Evolutionary conservation across 2,888 invertebrate genomes (phyloP).

Genomic region (Galeruca laticollis): DNA sequence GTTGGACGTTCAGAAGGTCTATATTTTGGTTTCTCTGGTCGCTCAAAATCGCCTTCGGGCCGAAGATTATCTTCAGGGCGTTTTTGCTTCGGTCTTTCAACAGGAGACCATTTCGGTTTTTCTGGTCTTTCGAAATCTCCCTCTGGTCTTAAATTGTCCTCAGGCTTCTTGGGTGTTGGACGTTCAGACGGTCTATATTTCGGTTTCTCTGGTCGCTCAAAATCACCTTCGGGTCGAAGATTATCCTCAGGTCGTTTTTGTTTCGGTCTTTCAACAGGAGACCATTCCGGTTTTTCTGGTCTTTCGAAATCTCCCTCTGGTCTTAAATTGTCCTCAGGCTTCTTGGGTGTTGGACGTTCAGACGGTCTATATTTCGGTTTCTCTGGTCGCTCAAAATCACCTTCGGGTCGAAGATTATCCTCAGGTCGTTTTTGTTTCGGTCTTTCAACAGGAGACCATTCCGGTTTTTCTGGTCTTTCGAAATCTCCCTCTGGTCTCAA

Average conservation of each 20-base stretch:
- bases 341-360: constrained; percentile 59
- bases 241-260: constrained; percentile 64
- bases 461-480: constrained; percentile 64
- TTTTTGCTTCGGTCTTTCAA: constrained; percentile 66
- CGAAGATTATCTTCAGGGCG: constrained; percentile 68
- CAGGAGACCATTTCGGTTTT: constrained; percentile 65
- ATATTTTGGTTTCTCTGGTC: constrained; percentile 62
- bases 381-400: constrained; percentile 63
- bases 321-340: constrained; percentile 65
- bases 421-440: constrained; percentile 66
- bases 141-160: constrained; percentile 70
- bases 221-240: constrained; percentile 65
- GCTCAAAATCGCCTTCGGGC: constrained; percentile 68
- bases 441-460: constrained; percentile 65
- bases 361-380: constrained; percentile 56
- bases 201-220: constrained; percentile 66
- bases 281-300: constrained; percentile 63
- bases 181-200: constrained; percentile 67
- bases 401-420: constrained; percentile 70
- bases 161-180: constrained; percentile 62
- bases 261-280: constrained; percentile 63
- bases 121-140: constrained; percentile 63
- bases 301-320: constrained; percentile 72
- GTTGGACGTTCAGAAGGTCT: constrained; percentile 65
- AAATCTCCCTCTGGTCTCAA: constrained; percentile 69